A percentile compares a stretch with the other conserved stretches of the same genome.
These are phyloP conservation scores for Scopus umbretta DNA, from an alignment of 2,113 vertebrate species.

Conservation along the genomic window DNA sequence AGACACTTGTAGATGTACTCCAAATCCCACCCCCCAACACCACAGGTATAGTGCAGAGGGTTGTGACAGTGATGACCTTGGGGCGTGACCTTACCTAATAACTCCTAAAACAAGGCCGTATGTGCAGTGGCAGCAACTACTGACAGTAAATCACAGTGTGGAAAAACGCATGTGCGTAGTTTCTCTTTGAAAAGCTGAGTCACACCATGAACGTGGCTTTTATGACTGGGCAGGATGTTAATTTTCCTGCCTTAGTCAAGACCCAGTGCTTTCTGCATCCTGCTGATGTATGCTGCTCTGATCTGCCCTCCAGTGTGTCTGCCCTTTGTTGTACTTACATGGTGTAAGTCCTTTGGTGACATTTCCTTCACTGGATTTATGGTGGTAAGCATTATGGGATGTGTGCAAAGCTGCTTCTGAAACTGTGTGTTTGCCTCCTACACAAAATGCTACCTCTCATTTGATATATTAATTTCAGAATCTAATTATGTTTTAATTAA, in stretches of 20 bases:
- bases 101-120: neutral
- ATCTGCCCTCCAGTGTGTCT: neutral
- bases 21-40: neutral
- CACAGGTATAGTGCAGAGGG: neutral
- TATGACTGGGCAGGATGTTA: neutral
- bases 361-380: neutral
- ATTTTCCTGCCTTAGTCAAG: neutral
- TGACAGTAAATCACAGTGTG: neutral
- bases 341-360: neutral
- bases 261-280: neutral
- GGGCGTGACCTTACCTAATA: neutral
- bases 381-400: neutral
- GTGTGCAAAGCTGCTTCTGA: constrained; percentile 3
- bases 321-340: neutral
- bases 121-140: neutral
- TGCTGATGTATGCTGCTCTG: neutral
- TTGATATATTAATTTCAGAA: constrained; percentile 61
- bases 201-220: neutral
- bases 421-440: constrained; percentile 13
- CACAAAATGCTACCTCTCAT: constrained; percentile 11
- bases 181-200: neutral
- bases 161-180: neutral
- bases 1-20: neutral
- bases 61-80: neutral
- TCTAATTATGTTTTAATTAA: constrained; percentile 55